Percentiles rank a stretch among this genome's conserved stretches.
Conservation (phyloP, 2,113 vertebrate species). For the Melanocharis versteri region DNA sequence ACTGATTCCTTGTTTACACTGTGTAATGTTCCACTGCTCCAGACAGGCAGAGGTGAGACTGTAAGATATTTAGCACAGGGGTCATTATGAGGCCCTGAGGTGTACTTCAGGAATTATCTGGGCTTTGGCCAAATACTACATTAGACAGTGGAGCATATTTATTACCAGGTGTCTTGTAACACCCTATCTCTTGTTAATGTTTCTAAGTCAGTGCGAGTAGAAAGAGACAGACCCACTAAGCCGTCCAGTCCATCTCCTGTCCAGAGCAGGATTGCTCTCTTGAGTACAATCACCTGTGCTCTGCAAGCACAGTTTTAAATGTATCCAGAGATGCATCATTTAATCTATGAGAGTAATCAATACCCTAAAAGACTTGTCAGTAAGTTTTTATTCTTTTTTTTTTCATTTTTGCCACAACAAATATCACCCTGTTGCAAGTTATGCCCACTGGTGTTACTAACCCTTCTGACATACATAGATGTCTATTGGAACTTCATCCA, state of each 20-base stretch:
- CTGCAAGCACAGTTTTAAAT: background rate
- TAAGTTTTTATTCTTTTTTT: conserved; percentile 30
- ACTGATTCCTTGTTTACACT: background rate
- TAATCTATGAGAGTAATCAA: background rate
- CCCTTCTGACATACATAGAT: background rate
- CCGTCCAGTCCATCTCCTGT: background rate
- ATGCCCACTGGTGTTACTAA: background rate
- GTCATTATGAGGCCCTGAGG: background rate
- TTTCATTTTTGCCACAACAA: background rate
- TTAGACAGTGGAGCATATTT: background rate
- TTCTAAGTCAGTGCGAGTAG: background rate
- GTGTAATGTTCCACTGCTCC: background rate
- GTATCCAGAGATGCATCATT: background rate
- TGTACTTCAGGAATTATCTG: conserved; percentile 10
- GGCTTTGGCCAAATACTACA: conserved; percentile 5
- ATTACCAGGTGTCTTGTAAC: background rate
- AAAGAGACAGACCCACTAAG: background rate
- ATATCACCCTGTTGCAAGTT: background rate
- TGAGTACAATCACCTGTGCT: background rate
- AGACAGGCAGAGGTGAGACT: background rate
- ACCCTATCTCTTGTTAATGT: background rate
- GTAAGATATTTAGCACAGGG: background rate
- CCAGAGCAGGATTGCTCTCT: background rate
- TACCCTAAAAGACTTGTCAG: conserved; percentile 1
- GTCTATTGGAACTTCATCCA: background rate